Evolutionary conservation across 2,113 vertebrate species (phyloP), one percentile per base, ranked within the genome.

Genomic region (Aptenodytes patagonicus): DNA sequence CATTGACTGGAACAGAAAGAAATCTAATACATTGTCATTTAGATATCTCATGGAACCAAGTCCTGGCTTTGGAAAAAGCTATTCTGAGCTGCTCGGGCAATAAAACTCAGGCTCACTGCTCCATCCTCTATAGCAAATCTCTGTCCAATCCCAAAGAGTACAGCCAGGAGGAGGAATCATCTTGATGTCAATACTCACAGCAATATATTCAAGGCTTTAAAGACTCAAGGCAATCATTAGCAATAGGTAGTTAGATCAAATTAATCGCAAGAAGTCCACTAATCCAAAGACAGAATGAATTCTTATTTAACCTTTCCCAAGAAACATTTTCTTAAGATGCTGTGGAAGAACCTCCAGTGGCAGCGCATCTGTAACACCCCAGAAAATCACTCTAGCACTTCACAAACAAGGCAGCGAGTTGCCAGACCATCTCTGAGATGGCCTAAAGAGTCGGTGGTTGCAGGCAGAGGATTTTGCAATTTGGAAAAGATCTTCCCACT

Each of bases 311-410:
- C 29, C 24, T 83, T 85, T 12, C 1, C 5, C 52, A 60, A n/a
- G 13, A 62, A 46, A 62, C 1, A 0, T 17, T 40, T 31, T 44
- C 66, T 52, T 40, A 57, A 65, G 42, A 18, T 60, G 28, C 11
- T 81, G 14, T 72, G 18, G 22, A 89, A 70, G 34, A 55, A 15
- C 8, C 15, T 71, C 21, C 38, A 38, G 52, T 32, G n/a, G 24
- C 52, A 49, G 22, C 1, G 0, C 6, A 8, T 75, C 44, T 0
- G 0, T 36, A 36, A n/a, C 22, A 17, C 8, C 20, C 19, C 20
- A 31, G 44, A 46, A 90, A 71, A 65, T 57, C 70, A 26, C 11
- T 12, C n/a, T 16, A 7, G 21, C 17, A 1, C 8, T 16, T 71
- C n/a, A 44, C 34, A 42, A 21, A 29, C 20, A 5, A 60, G 44